These are phyloP conservation scores for Nannospalax galili DNA, from an alignment of 2,113 vertebrate genomes.

Conservation along the genomic window DNA sequence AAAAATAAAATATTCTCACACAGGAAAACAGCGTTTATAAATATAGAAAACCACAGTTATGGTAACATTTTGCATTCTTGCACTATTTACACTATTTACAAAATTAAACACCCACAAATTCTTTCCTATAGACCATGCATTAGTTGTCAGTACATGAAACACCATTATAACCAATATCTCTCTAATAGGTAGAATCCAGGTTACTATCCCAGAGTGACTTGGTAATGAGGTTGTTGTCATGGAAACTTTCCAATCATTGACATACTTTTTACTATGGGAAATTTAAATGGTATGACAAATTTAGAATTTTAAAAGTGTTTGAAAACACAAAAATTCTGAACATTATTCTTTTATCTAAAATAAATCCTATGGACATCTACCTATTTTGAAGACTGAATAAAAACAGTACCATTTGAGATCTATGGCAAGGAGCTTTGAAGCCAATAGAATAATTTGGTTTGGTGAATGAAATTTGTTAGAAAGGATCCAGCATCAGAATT, in stretches of 20 bases:
- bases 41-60: conserved; percentile 9
- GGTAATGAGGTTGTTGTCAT: conserved; percentile 85
- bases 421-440: background rate
- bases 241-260: conserved; percentile 80
- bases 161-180: conserved; percentile 79
- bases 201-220: conserved; percentile 74
- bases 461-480: background rate
- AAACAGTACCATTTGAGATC: background rate
- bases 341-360: conserved; percentile 33
- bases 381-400: conserved; percentile 40
- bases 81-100: conserved; percentile 49
- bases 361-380: background rate
- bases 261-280: conserved; percentile 66
- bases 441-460: background rate
- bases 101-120: conserved; percentile 78
- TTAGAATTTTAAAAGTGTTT: conserved; percentile 46
- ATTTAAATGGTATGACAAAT: conserved; percentile 38
- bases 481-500: background rate
- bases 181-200: conserved; percentile 80
- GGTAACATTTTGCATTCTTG: background rate
- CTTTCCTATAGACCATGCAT: conserved; percentile 70
- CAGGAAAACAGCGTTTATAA: background rate
- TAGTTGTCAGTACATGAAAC: conserved; percentile 73
- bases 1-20: background rate
- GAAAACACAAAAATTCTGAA: conserved; percentile 45